Percentiles rank a stretch among this genome's conserved stretches.
phyloP scores from a whole-genome alignment of 2,797 vertebrate genomes.

The Alcedo quadribrachys region DNA sequence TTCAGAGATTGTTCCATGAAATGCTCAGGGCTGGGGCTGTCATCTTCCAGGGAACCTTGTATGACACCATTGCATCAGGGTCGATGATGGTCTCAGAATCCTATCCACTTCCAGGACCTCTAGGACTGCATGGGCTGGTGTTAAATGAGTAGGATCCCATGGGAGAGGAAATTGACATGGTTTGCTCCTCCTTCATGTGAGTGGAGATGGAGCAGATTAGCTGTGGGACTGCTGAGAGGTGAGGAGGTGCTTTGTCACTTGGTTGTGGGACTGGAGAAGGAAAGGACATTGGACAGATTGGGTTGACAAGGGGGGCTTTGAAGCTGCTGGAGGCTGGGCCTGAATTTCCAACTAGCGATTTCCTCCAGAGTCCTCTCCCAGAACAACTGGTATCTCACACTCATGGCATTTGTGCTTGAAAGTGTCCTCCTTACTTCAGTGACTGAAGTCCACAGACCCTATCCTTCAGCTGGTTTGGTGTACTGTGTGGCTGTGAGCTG shows the following conservation, averaged over 20 bases:
- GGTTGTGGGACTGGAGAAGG: background rate
- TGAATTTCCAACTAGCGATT: background rate
- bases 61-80: fast-evolving
- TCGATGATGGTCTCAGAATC: background rate
- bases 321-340: background rate
- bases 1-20: fast-evolving
- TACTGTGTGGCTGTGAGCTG: background rate
- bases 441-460: background rate
- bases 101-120: background rate
- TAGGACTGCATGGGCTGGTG: background rate
- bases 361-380: background rate
- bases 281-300: fast-evolving
- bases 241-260: background rate
- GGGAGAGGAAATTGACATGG: too few species aligned
- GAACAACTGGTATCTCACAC: background rate
- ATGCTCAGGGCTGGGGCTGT: background rate
- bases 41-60: background rate
- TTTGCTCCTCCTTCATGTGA: background rate
- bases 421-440: background rate
- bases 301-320: background rate
- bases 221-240: background rate
- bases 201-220: background rate
- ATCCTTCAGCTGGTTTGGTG: background rate
- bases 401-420: fast-evolving
- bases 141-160: background rate